These are phyloP conservation scores for Calameuta idolon DNA, from an alignment of 2,888 invertebrate genomes.

Conservation along the genomic window DNA sequence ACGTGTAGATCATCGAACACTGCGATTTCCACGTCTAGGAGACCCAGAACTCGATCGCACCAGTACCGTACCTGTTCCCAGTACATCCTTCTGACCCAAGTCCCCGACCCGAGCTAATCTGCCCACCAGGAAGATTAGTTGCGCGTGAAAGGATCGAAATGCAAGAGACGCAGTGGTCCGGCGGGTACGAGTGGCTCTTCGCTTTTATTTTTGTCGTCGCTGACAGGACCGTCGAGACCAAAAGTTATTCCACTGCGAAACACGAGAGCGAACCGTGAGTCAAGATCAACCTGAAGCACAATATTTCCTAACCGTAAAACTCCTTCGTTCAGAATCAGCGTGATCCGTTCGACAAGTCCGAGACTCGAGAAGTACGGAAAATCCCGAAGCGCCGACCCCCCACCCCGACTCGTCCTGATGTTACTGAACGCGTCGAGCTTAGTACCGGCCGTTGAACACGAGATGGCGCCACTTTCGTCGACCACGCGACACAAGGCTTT, in stretches of 20 bases:
- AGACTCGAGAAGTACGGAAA: background rate
- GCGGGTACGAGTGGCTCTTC: background rate
- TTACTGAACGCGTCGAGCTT: background rate
- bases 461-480: background rate
- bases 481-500: background rate
- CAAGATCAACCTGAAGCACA: background rate
- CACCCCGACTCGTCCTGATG: background rate
- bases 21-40: conserved; percentile 9
- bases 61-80: conserved; percentile 11
- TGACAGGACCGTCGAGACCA: background rate
- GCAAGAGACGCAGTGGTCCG: background rate
- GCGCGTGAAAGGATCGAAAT: background rate
- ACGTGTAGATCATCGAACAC: background rate
- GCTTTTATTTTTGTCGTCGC: background rate
- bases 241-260: background rate
- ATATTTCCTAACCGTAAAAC: background rate
- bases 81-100: conserved; percentile 10
- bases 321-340: background rate
- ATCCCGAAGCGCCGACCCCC: background rate
- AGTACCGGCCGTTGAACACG: background rate
- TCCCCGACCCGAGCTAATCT: background rate
- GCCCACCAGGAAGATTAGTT: background rate
- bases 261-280: background rate
- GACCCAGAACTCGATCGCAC: background rate
- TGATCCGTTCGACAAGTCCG: background rate